Evolutionary conservation across 2,888 invertebrate species (phyloP), one percentile per base, ranked within the genome.

Genomic region (Drosophila differens): DNA sequence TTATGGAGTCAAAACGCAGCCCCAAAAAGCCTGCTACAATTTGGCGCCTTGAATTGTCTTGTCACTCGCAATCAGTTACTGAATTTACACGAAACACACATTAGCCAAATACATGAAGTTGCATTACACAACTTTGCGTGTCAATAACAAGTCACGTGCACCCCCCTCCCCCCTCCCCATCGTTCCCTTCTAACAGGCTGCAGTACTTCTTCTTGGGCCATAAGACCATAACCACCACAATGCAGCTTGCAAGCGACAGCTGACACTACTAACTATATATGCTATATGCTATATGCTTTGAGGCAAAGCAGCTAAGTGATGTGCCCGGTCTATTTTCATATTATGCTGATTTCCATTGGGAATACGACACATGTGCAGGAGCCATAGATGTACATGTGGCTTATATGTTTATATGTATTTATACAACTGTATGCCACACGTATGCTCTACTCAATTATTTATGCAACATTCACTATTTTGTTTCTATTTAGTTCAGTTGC

Each of bases 291-390:
- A 16, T 30, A 41, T 61, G 57, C 55, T 63, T 53, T 39, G 35
- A 55, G 62, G 47, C 62, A 70, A 22, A 70, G 66, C 47, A 65
- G 55, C 76, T 72, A 60, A 63, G 60, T 81, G 75, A 75, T 85
- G 74, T 82, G 74, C 57, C 61, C 73, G 71, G 69, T n/a, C 76
- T 66, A 77, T 77, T 83, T 86, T 76, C 28, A 83, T 89, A 91
- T 90, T 87, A 91, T 90, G 89, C 79, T 91, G 91, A 91, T 91
- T 91, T 91, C 91, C 91, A 89, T 84, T 76, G 91, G 91, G 91
- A 89, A 87, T 91, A 74, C 76, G 76, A 83, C 67, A 86, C 73
- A 86, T 90, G 88, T 82, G 76, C 74, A 69, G 9, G 35, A 14
- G 6, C n/a, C 37, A 63, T 37, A 39, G 10, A 28, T 35, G 30